Evolutionary conservation across 2,113 vertebrate genomes (phyloP), one percentile per base, ranked within the genome.

Genomic region (Lichenostomus cassidix): DNA sequence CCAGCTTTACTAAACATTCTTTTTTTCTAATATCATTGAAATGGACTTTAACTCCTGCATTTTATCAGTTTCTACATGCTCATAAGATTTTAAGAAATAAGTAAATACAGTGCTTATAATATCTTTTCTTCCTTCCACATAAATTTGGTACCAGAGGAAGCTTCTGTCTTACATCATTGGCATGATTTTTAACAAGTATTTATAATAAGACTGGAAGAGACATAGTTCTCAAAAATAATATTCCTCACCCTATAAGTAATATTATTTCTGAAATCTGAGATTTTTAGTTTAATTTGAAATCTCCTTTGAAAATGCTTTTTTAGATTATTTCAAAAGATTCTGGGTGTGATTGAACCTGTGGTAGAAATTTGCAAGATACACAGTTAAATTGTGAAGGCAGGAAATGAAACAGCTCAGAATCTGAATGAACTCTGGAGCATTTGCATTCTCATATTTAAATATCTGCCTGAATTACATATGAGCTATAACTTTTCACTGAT

Each of bases 381-480:
- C 65, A 89, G 33, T 44, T 59, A 78, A 85, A 47, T 55, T 8
- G 0, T 64, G 47, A 69, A 56, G 55, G 62, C 70, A 95, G 84
- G 63, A 94, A 78, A 81, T 60, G 20, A 60, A 82, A 82, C 64
- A 91, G 65, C 63, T 91, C 44, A 68, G 39, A 79, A 85, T 93
- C 64, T 31, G 19, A 28, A 41, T 6, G 2, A 74, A 74, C 8
- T 92, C 67, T 31, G 50, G 28, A 78, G 5, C 58, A 69, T 92
- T 93, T 95, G 23, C 37, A 88, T 70, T 91, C 28, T 62, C 13
- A 52, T 74, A 77, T 83, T 89, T 84, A 87, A 89, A 81, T 87
- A 89, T 82, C 87, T 84, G 18, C 60, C n/a, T 85, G 41, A 92
- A 76, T 91, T 87, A 71, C 46, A 60, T 3, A 5, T 76, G 78